These are phyloP conservation scores for Epiperipatus broadwayi DNA, from an alignment of 2,888 invertebrate genomes.

Conservation along the genomic window DNA sequence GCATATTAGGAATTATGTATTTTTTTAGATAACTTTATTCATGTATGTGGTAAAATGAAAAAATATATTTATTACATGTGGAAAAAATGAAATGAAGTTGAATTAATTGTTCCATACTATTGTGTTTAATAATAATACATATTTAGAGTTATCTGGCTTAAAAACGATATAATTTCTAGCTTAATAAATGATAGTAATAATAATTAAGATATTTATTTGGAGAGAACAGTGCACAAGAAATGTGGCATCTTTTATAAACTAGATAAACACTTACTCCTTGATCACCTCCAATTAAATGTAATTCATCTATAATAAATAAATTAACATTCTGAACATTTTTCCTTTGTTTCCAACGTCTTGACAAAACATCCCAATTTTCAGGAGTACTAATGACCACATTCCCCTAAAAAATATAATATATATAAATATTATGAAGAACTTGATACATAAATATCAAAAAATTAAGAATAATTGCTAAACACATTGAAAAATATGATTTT, in stretches of 20 bases:
- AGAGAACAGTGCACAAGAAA: background rate
- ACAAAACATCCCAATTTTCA: slow-evolving; percentile 96
- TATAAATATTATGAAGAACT: no score
- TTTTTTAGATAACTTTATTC: no score
- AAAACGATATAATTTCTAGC: background rate
- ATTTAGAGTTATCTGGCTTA: no score
- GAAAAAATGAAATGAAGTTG: slow-evolving; percentile 1
- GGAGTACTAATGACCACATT: slow-evolving; percentile 92
- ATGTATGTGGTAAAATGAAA: no score
- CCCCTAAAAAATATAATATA: no score
- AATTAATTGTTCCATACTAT: background rate
- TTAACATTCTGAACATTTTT: slow-evolving; percentile 95
- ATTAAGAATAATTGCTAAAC: background rate
- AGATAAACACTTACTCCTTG: slow-evolving; percentile 29
- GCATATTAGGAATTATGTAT: no score
- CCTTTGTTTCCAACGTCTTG: slow-evolving; percentile 93
- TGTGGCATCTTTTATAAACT: no score
- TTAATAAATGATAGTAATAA: background rate
- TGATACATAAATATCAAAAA: slow-evolving; percentile 12
- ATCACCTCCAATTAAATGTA: slow-evolving; percentile 46
- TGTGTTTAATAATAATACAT: background rate
- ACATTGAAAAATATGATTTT: slow-evolving; percentile 23
- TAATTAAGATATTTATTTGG: slow-evolving; percentile 6
- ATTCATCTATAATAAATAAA: slow-evolving; percentile 85
- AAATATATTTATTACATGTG: no score